Conservation (phyloP, 2,888 invertebrate genomes). For the Muscina levida region DNA sequence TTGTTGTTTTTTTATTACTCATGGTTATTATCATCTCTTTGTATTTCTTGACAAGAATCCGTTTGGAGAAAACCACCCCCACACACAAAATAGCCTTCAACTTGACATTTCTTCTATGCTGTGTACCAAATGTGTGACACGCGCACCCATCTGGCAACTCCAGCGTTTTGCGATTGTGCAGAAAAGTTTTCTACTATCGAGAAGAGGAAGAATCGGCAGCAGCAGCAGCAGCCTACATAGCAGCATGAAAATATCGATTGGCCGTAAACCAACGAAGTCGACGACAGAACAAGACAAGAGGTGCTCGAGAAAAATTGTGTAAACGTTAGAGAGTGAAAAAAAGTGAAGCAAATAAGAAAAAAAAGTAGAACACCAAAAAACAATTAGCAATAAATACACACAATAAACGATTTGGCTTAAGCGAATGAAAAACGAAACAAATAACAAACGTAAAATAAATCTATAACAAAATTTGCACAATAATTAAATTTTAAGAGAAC, state of each 20-base stretch:
- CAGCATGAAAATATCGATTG: slow-evolving; percentile 68
- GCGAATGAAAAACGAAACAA: not conserved
- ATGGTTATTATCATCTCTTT: not conserved
- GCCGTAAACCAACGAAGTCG: slow-evolving; percentile 52
- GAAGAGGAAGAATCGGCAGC: no score
- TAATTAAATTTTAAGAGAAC: slow-evolving; percentile 39
- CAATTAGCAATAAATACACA: slow-evolving; percentile 34
- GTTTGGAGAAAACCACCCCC: slow-evolving; percentile 37
- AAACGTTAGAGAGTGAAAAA: slow-evolving; percentile 42
- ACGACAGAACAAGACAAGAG: slow-evolving; percentile 43
- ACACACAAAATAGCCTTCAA: slow-evolving; percentile 59
- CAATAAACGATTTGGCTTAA: not conserved
- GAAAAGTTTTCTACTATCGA: slow-evolving; percentile 30
- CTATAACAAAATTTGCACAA: slow-evolving; percentile 45
- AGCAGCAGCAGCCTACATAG: slow-evolving; percentile 43
- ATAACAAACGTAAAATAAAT: no score
- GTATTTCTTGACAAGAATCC: not conserved
- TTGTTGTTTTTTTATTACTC: slow-evolving; percentile 28
- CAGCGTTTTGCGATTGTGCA: slow-evolving; percentile 46
- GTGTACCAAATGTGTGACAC: not conserved
- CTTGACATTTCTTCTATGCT: slow-evolving; percentile 56
- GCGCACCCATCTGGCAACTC: slow-evolving; percentile 39
- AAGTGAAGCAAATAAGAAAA: no score
- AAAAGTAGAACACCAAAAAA: slow-evolving; percentile 30
- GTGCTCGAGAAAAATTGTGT: slow-evolving; percentile 60